A percentile compares a stretch with the other conserved stretches of the same genome.
Conservation (phyloP, 1,140 invertebrate genomes). For the Eumaeus atala region DNA sequence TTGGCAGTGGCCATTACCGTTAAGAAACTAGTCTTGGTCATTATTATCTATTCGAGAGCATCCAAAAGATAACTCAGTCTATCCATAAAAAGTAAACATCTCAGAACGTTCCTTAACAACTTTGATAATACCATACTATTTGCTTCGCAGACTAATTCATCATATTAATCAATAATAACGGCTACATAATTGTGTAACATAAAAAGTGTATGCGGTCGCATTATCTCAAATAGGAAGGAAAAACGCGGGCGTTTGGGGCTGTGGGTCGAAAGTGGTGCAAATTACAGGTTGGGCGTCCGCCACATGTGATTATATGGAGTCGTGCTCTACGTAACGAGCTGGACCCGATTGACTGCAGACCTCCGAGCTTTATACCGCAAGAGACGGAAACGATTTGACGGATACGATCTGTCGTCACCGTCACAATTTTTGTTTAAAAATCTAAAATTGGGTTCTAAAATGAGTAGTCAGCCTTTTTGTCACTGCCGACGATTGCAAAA, state of each 20-base stretch:
- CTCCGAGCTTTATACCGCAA: constrained; percentile 9
- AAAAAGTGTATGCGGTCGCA: constrained; percentile 17
- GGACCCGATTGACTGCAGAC: constrained; percentile 27
- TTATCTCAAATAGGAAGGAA: constrained; percentile 21
- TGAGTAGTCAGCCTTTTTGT: too few species aligned
- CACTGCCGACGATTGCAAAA: too few species aligned
- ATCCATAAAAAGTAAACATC: too few species aligned
- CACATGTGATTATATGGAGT: constrained; percentile 39
- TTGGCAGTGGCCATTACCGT: too few species aligned
- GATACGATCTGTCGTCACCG: neutral
- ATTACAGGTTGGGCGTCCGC: constrained; percentile 38
- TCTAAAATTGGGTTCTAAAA: neutral
- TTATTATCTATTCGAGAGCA: too few species aligned
- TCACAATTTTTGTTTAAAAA: neutral
- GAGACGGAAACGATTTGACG: constrained; percentile 9
- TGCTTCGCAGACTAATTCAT: constrained; percentile 5
- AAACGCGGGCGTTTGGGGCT: constrained; percentile 31
- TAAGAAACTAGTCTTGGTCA: too few species aligned
- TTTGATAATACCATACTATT: constrained; percentile 12
- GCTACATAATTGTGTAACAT: constrained; percentile 13
- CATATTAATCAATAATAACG: constrained; percentile 13
- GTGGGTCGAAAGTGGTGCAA: constrained; percentile 47
- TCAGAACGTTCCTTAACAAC: neutral
- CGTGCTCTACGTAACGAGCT: constrained; percentile 34
- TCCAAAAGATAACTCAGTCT: too few species aligned